phyloP scores from a whole-genome alignment of 2,888 invertebrate species.

The Brachylomia viminalis region DNA sequence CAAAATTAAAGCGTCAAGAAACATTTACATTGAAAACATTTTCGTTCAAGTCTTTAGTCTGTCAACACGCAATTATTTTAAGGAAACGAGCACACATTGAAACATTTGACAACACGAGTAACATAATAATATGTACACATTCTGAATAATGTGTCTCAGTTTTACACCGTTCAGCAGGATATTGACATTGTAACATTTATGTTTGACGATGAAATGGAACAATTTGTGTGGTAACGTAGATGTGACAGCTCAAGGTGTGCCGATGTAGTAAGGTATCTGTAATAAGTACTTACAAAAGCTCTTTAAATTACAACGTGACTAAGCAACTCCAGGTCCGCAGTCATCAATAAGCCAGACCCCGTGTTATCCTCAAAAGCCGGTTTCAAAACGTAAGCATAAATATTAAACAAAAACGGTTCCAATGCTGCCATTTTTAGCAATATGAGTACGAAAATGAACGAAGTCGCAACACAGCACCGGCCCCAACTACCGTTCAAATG shows the following conservation, averaged over 20 bases:
- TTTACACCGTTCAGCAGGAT: slow-evolving; percentile 26
- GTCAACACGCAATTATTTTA: slow-evolving; percentile 40
- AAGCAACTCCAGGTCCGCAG: background rate
- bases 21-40: slow-evolving; percentile 26
- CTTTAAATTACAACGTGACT: background rate
- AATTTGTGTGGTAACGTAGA: slow-evolving; percentile 14
- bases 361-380: background rate
- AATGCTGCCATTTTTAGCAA: slow-evolving; percentile 37
- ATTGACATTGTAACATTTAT: slow-evolving; percentile 44
- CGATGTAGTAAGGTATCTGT: background rate
- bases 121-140: slow-evolving; percentile 3
- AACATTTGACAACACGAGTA: slow-evolving; percentile 21
- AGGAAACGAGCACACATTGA: slow-evolving; percentile 35
- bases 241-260: background rate
- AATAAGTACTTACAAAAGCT: background rate
- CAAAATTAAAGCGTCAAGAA: slow-evolving; percentile 27
- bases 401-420: slow-evolving; percentile 30
- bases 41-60: slow-evolving; percentile 31
- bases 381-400: slow-evolving; percentile 24
- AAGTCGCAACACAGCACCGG: slow-evolving; percentile 42
- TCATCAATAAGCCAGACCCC: slow-evolving; percentile 18
- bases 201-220: slow-evolving; percentile 43
- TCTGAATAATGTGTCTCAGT: slow-evolving; percentile 33
- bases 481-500: slow-evolving; percentile 56
- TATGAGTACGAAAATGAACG: slow-evolving; percentile 41